phyloP scores from a whole-genome alignment of 2,113 vertebrate species.

The Tupaia tana region DNA sequence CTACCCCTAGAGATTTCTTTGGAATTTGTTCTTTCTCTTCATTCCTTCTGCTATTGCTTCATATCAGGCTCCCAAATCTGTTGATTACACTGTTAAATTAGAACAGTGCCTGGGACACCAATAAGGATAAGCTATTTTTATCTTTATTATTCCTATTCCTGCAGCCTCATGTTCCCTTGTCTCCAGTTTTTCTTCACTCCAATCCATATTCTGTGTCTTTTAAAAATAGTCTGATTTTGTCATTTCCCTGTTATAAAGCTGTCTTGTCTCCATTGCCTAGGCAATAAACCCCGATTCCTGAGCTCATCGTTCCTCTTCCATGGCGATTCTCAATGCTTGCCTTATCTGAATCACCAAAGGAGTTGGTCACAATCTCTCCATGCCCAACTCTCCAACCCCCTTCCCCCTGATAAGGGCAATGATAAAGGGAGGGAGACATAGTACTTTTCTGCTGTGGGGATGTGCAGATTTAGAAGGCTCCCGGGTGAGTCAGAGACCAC shows the following conservation, averaged over 20 bases:
- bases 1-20: neutral
- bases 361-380: neutral
- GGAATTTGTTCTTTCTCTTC: neutral
- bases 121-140: constrained; percentile 53
- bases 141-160: constrained; percentile 42
- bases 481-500: neutral
- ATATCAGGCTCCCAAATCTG: constrained; percentile 11
- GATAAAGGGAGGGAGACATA: neutral
- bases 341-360: neutral
- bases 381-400: neutral
- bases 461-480: neutral
- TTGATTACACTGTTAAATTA: constrained; percentile 49
- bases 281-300: neutral
- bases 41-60: neutral
- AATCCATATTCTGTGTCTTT: constrained; percentile 17
- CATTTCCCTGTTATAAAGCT: neutral
- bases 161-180: neutral
- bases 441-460: neutral
- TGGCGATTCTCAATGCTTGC: fast-evolving
- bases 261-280: neutral
- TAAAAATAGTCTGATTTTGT: constrained; percentile 41
- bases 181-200: constrained; percentile 16
- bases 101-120: constrained; percentile 8
- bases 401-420: neutral
- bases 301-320: neutral